Evolutionary conservation across 2,888 invertebrate species (phyloP).

Genomic region (Tipula helvola): DNA sequence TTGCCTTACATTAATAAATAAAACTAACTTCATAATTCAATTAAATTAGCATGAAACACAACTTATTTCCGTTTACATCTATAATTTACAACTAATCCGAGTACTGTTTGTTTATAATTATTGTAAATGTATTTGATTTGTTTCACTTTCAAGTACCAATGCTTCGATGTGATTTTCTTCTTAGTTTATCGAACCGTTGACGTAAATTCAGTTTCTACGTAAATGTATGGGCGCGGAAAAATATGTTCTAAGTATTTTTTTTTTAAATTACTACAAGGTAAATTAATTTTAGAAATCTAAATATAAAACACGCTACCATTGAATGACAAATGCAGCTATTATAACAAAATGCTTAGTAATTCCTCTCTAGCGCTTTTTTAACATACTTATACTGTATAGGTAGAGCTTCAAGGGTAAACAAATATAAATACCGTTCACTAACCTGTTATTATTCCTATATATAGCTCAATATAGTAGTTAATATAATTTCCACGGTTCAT

Average conservation of each 20-base stretch:
- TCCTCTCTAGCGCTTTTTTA: background rate
- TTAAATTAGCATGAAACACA: no score
- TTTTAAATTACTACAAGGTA: background rate
- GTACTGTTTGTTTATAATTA: no score
- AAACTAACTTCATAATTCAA: no score
- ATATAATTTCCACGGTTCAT: background rate
- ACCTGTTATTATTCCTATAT: background rate
- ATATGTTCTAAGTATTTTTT: background rate
- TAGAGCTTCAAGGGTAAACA: background rate
- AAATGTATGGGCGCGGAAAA: background rate
- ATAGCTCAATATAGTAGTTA: background rate
- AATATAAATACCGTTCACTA: background rate
- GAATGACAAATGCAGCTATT: background rate
- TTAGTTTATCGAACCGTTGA: background rate
- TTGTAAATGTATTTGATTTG: no score
- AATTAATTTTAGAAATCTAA: background rate
- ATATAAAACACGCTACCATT: background rate
- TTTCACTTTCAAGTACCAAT: no score
- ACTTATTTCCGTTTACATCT: no score
- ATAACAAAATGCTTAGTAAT: background rate
- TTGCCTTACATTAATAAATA: no score
- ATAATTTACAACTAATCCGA: no score
- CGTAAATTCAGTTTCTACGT: background rate
- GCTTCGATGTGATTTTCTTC: background rate
- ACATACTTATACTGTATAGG: background rate